These are phyloP conservation scores for Alexandromys fortis DNA, from an alignment of 2,113 vertebrate species.

Conservation along the genomic window DNA sequence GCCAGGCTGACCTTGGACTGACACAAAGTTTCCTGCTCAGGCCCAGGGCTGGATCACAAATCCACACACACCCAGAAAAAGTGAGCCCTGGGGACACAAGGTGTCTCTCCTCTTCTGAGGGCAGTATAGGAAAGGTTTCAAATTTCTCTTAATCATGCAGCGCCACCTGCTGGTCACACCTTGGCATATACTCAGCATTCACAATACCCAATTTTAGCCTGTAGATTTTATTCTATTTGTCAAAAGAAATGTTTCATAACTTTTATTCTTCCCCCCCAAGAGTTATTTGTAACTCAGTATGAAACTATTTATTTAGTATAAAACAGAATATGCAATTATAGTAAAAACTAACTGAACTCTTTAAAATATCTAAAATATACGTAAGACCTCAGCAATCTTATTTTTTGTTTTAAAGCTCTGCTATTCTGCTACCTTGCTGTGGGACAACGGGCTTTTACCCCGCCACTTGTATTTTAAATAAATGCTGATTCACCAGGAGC, in stretches of 20 bases:
- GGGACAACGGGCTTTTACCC: too few species aligned
- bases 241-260: background rate
- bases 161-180: slow-evolving; percentile 61
- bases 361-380: background rate
- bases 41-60: background rate
- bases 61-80: background rate
- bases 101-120: background rate
- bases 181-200: background rate
- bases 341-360: background rate
- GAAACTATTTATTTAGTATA: slow-evolving; percentile 11
- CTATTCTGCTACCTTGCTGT: background rate
- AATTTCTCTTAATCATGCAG: slow-evolving; percentile 23
- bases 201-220: background rate
- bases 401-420: slow-evolving; percentile 29
- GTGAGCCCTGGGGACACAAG: background rate
- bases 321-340: background rate
- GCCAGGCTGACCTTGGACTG: background rate
- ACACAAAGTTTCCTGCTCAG: background rate
- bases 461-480: too few species aligned
- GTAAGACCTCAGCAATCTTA: slow-evolving; percentile 1
- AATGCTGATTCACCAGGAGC: too few species aligned
- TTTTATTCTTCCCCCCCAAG: background rate
- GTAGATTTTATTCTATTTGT: background rate
- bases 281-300: slow-evolving; percentile 34
- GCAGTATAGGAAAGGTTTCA: background rate